These are phyloP conservation scores for Lepidurus apus DNA, from an alignment of 1,140 invertebrate genomes.

Conservation along the genomic window DNA sequence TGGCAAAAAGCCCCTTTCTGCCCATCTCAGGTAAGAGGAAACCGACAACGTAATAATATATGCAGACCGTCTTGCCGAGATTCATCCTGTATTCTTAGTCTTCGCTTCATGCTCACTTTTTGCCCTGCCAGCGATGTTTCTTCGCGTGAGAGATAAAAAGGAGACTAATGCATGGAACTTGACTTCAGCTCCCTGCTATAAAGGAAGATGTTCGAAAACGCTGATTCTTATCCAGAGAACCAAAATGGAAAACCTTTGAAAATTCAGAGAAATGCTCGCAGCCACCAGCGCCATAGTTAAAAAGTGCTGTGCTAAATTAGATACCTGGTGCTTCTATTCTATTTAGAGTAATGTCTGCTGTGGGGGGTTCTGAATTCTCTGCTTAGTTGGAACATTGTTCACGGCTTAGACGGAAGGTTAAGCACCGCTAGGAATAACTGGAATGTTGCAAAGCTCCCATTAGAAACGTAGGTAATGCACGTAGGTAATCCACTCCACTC, in stretches of 20 bases:
- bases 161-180: neutral
- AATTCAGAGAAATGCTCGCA: neutral
- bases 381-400: neutral
- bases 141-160: constrained; percentile 3
- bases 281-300: neutral
- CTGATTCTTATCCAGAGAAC: neutral
- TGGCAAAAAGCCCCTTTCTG: neutral
- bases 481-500: neutral
- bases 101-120: neutral
- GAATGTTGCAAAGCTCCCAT: neutral
- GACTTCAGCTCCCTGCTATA: neutral
- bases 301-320: neutral
- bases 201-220: neutral
- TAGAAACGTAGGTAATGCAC: neutral
- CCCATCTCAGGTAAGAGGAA: neutral
- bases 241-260: neutral
- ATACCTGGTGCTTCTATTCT: neutral
- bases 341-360: neutral
- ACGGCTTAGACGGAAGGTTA: neutral
- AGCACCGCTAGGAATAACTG: neutral
- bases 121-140: neutral
- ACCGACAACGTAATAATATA: constrained; percentile 11
- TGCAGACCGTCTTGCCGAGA: constrained; percentile 6
- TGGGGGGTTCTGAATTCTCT: neutral
- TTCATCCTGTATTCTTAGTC: neutral